These are phyloP conservation scores for Zelleria hepariella DNA, from an alignment of 2,888 invertebrate species.

Conservation along the genomic window DNA sequence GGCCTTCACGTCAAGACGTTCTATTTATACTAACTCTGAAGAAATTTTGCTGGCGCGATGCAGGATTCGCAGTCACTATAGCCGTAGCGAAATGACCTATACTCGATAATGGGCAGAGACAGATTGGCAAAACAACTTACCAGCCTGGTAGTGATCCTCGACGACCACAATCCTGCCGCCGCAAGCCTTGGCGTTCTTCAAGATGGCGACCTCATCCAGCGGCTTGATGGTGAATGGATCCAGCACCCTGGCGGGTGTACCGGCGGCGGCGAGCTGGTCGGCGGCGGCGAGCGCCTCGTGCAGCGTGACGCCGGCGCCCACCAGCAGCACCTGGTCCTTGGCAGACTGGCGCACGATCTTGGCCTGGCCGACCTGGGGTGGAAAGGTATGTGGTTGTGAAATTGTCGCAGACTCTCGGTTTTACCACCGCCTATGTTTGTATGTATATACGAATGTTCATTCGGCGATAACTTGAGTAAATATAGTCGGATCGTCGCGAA, in stretches of 20 bases:
- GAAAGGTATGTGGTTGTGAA: neutral
- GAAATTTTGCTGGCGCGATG: too few species aligned
- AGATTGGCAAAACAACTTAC: too few species aligned
- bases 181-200: constrained; percentile 82
- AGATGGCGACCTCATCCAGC: constrained; percentile 84
- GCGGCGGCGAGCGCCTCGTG: constrained; percentile 92
- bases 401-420: too few species aligned
- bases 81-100: too few species aligned
- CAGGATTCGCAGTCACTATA: too few species aligned
- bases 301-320: constrained; percentile 95
- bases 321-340: constrained; percentile 86
- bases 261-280: constrained; percentile 74
- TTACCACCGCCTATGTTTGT: too few species aligned
- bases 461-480: too few species aligned
- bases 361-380: constrained; percentile 77
- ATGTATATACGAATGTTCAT: too few species aligned
- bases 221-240: constrained; percentile 99
- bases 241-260: constrained; percentile 82
- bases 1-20: too few species aligned
- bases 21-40: too few species aligned
- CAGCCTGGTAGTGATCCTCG: constrained; percentile 97
- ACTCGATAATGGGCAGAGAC: too few species aligned
- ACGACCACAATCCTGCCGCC: constrained; percentile 91
- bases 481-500: too few species aligned
- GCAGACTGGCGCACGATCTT: constrained; percentile 83